Conservation (phyloP, 2,113 vertebrate species). For the Ceyx margarethae region DNA sequence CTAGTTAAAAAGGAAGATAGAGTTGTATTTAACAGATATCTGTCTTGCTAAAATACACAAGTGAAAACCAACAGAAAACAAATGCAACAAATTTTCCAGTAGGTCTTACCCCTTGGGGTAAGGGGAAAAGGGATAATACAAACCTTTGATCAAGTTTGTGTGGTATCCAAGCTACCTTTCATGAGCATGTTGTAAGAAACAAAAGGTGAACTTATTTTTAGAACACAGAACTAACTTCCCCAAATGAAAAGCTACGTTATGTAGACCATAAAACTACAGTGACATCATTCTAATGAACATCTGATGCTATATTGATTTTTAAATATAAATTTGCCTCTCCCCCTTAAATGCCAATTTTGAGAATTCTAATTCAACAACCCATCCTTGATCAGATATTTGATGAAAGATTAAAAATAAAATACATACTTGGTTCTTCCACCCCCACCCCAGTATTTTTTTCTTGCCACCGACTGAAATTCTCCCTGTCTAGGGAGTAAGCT, state of each 20-base stretch:
- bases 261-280: background rate
- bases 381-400: background rate
- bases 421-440: background rate
- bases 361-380: background rate
- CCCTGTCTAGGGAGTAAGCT: fast-evolving
- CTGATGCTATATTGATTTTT: background rate
- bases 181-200: background rate
- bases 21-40: background rate
- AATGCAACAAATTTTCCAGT: background rate
- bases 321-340: background rate
- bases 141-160: background rate
- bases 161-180: background rate
- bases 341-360: background rate
- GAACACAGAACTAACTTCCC: background rate
- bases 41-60: background rate
- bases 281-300: background rate
- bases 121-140: background rate
- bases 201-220: background rate
- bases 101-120: background rate
- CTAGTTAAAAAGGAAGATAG: background rate
- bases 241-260: background rate
- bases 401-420: background rate
- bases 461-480: background rate
- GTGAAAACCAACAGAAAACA: background rate
- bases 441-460: background rate